Percentiles rank a stretch among this genome's conserved stretches.
These are phyloP conservation scores for Drosophila melanosoma DNA, from an alignment of 2,888 invertebrate species.

Conservation along the genomic window DNA sequence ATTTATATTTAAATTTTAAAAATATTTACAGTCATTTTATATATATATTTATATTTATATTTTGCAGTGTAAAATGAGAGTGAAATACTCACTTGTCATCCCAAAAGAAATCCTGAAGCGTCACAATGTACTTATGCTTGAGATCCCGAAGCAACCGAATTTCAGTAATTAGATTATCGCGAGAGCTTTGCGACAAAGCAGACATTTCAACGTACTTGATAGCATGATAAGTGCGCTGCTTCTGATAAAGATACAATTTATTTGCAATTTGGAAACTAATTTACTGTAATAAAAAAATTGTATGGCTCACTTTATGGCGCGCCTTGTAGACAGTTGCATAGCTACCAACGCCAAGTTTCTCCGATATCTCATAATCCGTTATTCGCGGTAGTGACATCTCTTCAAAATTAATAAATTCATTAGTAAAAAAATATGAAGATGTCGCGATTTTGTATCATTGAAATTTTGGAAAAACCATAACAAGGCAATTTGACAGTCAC, in stretches of 20 bases:
- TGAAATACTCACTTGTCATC: conserved; percentile 87
- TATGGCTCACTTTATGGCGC: conserved; percentile 79
- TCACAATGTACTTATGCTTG: conserved; percentile 92
- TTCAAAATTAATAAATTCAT: conserved; percentile 20
- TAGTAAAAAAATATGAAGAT: not conserved
- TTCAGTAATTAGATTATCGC: conserved; percentile 93
- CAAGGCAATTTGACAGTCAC: conserved; percentile 36
- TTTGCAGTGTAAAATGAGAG: not conserved
- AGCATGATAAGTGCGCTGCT: conserved; percentile 89
- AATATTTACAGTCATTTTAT: no score
- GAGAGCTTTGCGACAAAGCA: conserved; percentile 89
- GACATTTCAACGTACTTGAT: conserved; percentile 93
- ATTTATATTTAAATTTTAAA: no score
- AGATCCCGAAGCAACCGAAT: conserved; percentile 92
- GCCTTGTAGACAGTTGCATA: conserved; percentile 95
- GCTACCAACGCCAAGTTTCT: conserved; percentile 92
- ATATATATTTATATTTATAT: not conserved
- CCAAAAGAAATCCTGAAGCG: conserved; percentile 93
- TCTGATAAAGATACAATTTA: conserved; percentile 73
- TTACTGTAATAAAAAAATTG: not conserved
- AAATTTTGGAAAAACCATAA: conserved; percentile 38
- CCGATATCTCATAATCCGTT: conserved; percentile 89
- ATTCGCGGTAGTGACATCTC: conserved; percentile 84
- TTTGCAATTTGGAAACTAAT: conserved; percentile 6
- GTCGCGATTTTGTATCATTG: not conserved